phyloP scores from a whole-genome alignment of 2,113 vertebrate species.

The Osmerus eperlanus region DNA sequence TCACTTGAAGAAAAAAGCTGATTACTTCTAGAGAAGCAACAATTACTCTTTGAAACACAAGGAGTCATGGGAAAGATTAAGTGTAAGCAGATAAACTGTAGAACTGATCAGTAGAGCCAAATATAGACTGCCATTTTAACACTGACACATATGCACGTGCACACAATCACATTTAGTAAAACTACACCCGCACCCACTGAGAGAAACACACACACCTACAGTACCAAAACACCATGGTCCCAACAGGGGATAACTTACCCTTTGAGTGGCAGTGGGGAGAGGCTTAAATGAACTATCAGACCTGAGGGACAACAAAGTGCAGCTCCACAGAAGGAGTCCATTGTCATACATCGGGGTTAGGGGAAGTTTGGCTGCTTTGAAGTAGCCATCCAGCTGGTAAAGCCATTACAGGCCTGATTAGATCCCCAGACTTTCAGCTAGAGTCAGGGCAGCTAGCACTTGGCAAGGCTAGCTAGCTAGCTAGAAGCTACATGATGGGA shows the following conservation, averaged over 20 bases:
- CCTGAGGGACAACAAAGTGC: constrained; percentile 29
- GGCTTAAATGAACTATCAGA: constrained; percentile 38
- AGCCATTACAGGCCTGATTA: constrained; percentile 43
- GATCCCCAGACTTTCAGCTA: constrained; percentile 28
- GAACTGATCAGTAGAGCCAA: no score
- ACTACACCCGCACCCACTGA: no score
- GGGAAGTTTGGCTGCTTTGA: constrained; percentile 33
- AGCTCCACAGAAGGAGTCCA: constrained; percentile 42
- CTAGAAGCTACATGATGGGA: background rate
- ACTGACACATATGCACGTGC: background rate
- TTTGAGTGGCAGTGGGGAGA: constrained; percentile 41
- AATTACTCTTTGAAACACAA: no score
- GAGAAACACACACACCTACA: background rate
- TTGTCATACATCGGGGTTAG: constrained; percentile 33
- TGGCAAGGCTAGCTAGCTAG: background rate
- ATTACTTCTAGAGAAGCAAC: no score
- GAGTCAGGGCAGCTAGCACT: constrained; percentile 17
- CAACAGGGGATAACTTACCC: background rate
- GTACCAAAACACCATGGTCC: background rate
- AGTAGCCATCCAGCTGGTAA: constrained; percentile 47
- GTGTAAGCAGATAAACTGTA: no score
- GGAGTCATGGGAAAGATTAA: no score
- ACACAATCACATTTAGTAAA: background rate
- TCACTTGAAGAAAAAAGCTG: no score
- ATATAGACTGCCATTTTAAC: background rate